Conservation (phyloP, 1,140 invertebrate species). For the Papilio dardanus region DNA sequence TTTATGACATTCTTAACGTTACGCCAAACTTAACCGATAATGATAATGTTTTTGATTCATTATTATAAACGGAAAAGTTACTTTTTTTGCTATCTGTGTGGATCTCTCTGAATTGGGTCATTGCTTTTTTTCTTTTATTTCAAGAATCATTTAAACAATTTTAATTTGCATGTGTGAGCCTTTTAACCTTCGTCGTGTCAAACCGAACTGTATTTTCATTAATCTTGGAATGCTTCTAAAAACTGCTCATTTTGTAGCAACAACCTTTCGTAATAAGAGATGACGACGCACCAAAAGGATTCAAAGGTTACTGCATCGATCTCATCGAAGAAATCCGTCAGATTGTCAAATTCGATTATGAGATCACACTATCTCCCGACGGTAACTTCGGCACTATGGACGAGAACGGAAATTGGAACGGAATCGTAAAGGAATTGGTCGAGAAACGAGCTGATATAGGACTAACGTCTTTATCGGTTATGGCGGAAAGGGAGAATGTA, state of each 20-base stretch:
- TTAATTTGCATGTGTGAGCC: constrained; percentile 15
- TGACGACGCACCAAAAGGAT: constrained; percentile 85
- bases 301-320: constrained; percentile 96
- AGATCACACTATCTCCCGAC: constrained; percentile 90
- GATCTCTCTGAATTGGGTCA: too few relatives aligned
- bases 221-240: constrained; percentile 24
- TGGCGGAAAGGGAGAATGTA: constrained; percentile 97
- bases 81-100: background rate
- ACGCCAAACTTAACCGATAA: constrained; percentile 23
- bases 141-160: background rate
- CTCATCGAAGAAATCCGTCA: constrained; percentile 92
- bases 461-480: constrained; percentile 93
- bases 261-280: constrained; percentile 93
- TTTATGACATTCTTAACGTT: constrained; percentile 48
- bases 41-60: background rate
- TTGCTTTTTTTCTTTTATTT: too few relatives aligned
- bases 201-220: too few relatives aligned
- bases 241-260: constrained; percentile 83
- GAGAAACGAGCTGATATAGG: constrained; percentile 96
- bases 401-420: constrained; percentile 94
- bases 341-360: constrained; percentile 94
- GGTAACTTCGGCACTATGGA: constrained; percentile 93
- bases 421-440: constrained; percentile 95
- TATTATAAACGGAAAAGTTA: background rate
- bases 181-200: too few relatives aligned